These are phyloP conservation scores for Malacosoma neustria DNA, from an alignment of 2,888 invertebrate species.

Conservation along the genomic window DNA sequence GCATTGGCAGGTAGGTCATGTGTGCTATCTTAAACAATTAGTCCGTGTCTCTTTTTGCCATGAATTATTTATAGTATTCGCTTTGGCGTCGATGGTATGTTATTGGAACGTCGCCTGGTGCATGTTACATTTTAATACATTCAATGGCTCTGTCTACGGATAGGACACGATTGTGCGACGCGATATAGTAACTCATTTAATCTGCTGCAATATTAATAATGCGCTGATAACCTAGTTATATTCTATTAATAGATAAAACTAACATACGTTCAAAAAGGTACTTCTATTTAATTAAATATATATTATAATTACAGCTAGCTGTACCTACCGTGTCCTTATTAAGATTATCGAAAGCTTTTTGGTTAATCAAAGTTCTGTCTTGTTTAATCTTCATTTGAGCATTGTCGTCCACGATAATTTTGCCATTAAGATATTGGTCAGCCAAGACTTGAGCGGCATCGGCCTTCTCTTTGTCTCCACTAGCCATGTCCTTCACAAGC, in stretches of 20 bases:
- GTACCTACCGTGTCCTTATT: slow-evolving; percentile 42
- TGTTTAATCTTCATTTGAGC: slow-evolving; percentile 75
- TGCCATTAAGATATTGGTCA: slow-evolving; percentile 68
- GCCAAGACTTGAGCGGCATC: slow-evolving; percentile 76
- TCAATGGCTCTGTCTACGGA: neutral
- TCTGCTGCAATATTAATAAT: slow-evolving; percentile 5
- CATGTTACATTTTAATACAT: neutral
- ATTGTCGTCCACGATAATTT: slow-evolving; percentile 56
- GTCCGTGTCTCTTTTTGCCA: slow-evolving; percentile 9
- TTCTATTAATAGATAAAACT: neutral
- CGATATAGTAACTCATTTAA: slow-evolving; percentile 1
- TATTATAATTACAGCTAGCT: slow-evolving; percentile 11
- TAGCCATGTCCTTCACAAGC: slow-evolving; percentile 77
- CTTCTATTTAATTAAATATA: neutral
- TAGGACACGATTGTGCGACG: neutral
- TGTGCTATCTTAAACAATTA: slow-evolving; percentile 15
- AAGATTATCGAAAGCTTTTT: slow-evolving; percentile 49
- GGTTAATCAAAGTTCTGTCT: slow-evolving; percentile 81
- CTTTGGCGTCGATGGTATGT: slow-evolving; percentile 11
- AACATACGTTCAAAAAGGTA: neutral
- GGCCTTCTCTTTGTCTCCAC: slow-evolving; percentile 71
- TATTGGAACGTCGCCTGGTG: neutral
- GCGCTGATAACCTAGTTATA: slow-evolving; percentile 13
- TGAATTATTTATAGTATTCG: slow-evolving; percentile 1
- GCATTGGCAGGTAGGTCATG: slow-evolving; percentile 13